phyloP scores from a whole-genome alignment of 2,888 invertebrate genomes.

The Pediacus dermestoides region DNA sequence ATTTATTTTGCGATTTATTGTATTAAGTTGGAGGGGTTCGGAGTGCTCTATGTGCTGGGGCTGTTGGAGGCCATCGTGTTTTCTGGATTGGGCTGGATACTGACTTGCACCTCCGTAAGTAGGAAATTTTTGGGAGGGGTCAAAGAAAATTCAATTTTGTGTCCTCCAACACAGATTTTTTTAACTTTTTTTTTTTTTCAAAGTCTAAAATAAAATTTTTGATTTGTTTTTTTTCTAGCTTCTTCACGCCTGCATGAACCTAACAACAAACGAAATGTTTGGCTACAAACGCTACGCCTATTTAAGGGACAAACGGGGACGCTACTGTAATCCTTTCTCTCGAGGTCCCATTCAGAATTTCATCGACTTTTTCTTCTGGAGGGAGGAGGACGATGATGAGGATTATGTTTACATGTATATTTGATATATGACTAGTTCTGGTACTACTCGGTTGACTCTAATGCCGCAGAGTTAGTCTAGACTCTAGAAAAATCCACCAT shows the following conservation, averaged over 20 bases:
- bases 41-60: conserved; percentile 78
- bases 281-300: conserved; percentile 91
- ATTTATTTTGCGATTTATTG: conserved; percentile 86
- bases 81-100: conserved; percentile 81
- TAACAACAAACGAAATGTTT: conserved; percentile 93
- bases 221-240: conserved; percentile 58
- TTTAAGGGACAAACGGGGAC: conserved; percentile 80
- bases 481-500: too few species aligned
- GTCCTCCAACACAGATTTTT: too few species aligned
- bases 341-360: conserved; percentile 82
- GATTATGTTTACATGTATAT: conserved; percentile 52
- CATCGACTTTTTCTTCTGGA: conserved; percentile 85
- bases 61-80: conserved; percentile 79
- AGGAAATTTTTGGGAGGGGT: too few species aligned
- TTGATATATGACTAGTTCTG: too few species aligned
- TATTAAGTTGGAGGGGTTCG: conserved; percentile 80
- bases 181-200: too few species aligned
- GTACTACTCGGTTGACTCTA: too few species aligned
- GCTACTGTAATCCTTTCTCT: conserved; percentile 90
- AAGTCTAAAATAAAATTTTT: conserved; percentile 2
- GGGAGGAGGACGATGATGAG: conserved; percentile 75
- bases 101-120: conserved; percentile 83
- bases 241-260: conserved; percentile 86
- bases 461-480: too few species aligned
- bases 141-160: too few species aligned